Evolutionary conservation across 2,113 vertebrate genomes (phyloP).

Genomic region (Cavia porcellus): DNA sequence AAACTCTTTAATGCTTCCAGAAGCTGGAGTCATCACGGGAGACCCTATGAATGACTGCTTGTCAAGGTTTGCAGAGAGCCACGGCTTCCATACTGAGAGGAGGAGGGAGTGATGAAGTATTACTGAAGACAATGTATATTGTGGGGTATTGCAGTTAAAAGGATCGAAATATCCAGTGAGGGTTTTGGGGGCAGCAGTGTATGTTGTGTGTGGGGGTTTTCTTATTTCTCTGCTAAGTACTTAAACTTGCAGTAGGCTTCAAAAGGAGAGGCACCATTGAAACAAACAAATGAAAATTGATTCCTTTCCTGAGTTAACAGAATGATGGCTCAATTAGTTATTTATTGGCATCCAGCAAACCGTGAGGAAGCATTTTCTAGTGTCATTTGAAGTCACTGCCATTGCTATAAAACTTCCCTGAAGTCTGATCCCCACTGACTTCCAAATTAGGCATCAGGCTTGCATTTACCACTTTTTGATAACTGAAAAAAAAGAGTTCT

Average conservation of each 20-base stretch:
- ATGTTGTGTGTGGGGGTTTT: neutral
- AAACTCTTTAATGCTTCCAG: constrained; percentile 60
- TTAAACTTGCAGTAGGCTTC: neutral
- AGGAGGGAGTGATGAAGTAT: fast-evolving
- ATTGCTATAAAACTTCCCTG: neutral
- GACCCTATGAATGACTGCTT: constrained; percentile 37
- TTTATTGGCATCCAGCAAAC: neutral
- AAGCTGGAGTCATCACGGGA: neutral
- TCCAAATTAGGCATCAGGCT: neutral
- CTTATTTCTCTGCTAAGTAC: neutral
- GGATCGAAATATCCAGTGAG: neutral
- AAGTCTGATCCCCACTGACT: neutral
- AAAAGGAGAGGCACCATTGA: neutral
- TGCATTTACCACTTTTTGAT: neutral
- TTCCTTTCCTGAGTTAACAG: neutral
- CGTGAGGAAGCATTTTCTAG: neutral
- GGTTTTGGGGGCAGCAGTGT: neutral
- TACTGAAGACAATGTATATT: neutral
- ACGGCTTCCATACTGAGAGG: neutral
- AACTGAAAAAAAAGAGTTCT: neutral
- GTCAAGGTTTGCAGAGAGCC: neutral
- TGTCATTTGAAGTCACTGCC: neutral
- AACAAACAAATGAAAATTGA: neutral
- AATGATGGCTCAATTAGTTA: neutral
- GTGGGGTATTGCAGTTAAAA: neutral